Evolutionary conservation across 1,140 invertebrate species (phyloP).

Genomic region (Trissolcus basalis): DNA sequence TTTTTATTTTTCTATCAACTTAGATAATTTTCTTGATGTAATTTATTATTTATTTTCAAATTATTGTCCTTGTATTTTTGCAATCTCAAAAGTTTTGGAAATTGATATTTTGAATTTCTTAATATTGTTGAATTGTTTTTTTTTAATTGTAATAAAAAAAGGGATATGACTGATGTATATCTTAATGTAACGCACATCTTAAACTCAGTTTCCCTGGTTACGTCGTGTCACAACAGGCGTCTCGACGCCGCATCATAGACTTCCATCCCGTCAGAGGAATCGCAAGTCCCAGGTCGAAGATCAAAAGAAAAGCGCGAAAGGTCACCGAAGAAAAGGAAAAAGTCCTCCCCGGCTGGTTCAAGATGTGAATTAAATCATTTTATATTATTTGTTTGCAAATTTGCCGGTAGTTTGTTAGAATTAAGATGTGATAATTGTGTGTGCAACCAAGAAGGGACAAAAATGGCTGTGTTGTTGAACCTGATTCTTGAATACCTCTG

Average conservation of each 20-base stretch:
- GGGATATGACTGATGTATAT: neutral
- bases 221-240: constrained; percentile 62
- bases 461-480: constrained; percentile 21
- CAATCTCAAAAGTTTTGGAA: too few species aligned
- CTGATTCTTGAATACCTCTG: constrained; percentile 33
- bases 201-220: constrained; percentile 63
- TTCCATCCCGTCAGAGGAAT: constrained; percentile 13
- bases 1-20: too few species aligned
- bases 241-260: constrained; percentile 29
- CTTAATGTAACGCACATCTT: constrained; percentile 21
- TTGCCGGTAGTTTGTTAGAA: neutral
- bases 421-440: neutral
- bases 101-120: too few species aligned
- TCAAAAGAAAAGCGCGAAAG: neutral
- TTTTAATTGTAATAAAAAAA: neutral
- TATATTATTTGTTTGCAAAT: neutral
- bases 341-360: neutral
- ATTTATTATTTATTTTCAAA: too few species aligned
- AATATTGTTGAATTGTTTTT: too few species aligned
- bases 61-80: too few species aligned
- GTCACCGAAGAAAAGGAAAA: too few species aligned
- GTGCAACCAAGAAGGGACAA: constrained; percentile 9
- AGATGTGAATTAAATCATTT: constrained; percentile 1
- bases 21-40: too few species aligned
- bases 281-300: constrained; percentile 4